phyloP scores from a whole-genome alignment of 2,797 vertebrate genomes.

The Otolemur crassicaudatus region DNA sequence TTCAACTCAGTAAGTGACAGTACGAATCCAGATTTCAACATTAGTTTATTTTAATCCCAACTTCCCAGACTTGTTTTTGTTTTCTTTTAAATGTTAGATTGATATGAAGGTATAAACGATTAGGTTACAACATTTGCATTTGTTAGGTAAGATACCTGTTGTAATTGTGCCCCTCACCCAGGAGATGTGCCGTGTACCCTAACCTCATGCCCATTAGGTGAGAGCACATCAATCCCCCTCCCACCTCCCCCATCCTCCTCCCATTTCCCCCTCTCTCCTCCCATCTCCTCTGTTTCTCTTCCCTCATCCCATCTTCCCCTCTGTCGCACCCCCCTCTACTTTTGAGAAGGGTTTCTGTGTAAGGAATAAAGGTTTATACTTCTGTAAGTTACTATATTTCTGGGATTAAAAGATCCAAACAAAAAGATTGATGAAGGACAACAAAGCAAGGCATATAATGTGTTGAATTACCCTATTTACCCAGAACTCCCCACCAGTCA shows the following conservation, averaged over 20 bases:
- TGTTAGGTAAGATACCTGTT: too few species aligned
- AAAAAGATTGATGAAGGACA: not conserved
- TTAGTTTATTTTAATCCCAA: not conserved
- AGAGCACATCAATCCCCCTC: too few species aligned
- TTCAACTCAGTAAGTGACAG: not conserved
- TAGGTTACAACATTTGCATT: too few species aligned
- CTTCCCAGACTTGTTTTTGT: not conserved
- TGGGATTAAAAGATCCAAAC: constrained; percentile 14
- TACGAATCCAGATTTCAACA: not conserved
- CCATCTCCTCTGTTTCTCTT: too few species aligned
- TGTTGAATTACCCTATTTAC: not conserved
- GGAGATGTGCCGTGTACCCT: too few species aligned
- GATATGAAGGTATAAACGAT: too few species aligned
- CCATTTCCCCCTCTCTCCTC: too few species aligned
- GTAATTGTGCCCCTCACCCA: too few species aligned
- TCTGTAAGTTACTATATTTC: not conserved
- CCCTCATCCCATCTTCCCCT: too few species aligned
- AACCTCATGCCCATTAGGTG: too few species aligned
- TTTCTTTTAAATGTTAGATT: too few species aligned
- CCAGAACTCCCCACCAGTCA: not conserved
- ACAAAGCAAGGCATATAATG: not conserved
- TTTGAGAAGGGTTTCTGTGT: not conserved
- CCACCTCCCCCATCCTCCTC: too few species aligned
- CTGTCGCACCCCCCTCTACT: not conserved
- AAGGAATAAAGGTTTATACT: not conserved